Percentiles rank a stretch among this genome's conserved stretches.
phyloP scores from a whole-genome alignment of 2,797 vertebrate species.

The Danio aesculapii region DNA sequence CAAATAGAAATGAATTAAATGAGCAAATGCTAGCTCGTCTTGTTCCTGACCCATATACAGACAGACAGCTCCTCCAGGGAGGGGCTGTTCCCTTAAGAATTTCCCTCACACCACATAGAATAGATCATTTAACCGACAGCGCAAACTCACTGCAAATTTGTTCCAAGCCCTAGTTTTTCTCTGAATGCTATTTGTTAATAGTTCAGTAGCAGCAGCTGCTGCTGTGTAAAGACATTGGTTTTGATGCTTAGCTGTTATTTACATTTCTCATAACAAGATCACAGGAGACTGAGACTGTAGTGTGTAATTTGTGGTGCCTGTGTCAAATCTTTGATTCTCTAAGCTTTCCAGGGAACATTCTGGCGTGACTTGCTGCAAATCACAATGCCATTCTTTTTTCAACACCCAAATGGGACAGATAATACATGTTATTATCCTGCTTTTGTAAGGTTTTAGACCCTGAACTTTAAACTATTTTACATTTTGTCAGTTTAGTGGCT shows the following conservation, averaged over 20 bases:
- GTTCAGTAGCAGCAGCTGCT: constrained; percentile 25
- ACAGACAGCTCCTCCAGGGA: constrained; percentile 17
- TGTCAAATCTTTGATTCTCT: neutral
- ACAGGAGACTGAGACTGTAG: neutral
- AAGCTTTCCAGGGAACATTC: constrained; percentile 7
- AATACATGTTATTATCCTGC: constrained; percentile 10
- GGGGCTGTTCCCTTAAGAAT: constrained; percentile 6
- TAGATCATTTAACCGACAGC: constrained; percentile 37
- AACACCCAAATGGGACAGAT: constrained; percentile 8
- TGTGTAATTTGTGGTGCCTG: neutral
- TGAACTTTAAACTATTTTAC: too few species aligned
- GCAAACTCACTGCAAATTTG: constrained; percentile 18
- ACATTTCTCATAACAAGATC: constrained; percentile 23
- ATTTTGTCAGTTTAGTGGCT: too few species aligned
- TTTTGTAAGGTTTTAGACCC: neutral
- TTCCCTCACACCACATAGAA: constrained; percentile 28
- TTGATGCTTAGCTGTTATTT: constrained; percentile 34
- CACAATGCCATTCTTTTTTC: constrained; percentile 45
- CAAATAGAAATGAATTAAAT: constrained; percentile 5
- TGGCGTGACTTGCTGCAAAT: neutral
- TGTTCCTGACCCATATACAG: constrained; percentile 32
- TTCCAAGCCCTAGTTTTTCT: constrained; percentile 2
- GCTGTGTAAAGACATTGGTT: constrained; percentile 33
- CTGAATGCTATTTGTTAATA: constrained; percentile 15
- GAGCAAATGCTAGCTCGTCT: neutral